Percentiles rank a stretch among this genome's conserved stretches.
phyloP scores from a whole-genome alignment of 2,113 vertebrate species.

The Hydropotes inermis region DNA sequence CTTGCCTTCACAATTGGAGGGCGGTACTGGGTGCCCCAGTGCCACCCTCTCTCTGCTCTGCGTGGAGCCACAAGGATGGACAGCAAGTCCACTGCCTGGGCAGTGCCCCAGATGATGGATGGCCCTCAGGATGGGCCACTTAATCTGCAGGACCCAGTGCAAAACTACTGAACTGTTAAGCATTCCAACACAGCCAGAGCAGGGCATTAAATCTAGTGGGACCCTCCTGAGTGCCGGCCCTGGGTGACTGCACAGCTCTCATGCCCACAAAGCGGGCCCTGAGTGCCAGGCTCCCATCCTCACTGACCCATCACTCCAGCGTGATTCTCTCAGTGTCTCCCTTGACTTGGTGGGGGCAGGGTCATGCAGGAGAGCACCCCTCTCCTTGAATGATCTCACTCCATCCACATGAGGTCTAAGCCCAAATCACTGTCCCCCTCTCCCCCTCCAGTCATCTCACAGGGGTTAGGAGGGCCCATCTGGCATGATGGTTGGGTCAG shows the following conservation, averaged over 20 bases:
- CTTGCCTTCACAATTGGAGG: not conserved
- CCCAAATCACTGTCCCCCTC: no score
- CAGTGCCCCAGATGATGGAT: no score
- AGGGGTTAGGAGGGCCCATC: not conserved
- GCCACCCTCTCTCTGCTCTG: not conserved
- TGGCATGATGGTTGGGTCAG: not conserved
- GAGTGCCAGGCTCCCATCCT: not conserved
- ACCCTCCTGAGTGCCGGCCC: not conserved
- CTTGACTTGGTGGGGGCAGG: accelerated
- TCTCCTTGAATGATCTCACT: not conserved
- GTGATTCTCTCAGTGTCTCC: not conserved
- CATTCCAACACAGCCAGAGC: not conserved
- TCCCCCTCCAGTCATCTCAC: not conserved
- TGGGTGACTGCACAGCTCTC: no score
- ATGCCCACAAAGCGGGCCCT: not conserved
- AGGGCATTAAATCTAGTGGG: not conserved
- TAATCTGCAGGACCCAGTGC: not conserved
- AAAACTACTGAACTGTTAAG: not conserved
- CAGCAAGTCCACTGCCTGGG: not conserved
- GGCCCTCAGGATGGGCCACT: no score
- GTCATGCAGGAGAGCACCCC: not conserved
- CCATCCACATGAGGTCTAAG: not conserved
- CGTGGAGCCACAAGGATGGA: not conserved
- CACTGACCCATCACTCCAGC: accelerated
- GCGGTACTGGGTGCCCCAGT: not conserved